These are phyloP conservation scores for Gymnosoma rotundatum DNA, from an alignment of 2,888 invertebrate genomes.

Conservation along the genomic window DNA sequence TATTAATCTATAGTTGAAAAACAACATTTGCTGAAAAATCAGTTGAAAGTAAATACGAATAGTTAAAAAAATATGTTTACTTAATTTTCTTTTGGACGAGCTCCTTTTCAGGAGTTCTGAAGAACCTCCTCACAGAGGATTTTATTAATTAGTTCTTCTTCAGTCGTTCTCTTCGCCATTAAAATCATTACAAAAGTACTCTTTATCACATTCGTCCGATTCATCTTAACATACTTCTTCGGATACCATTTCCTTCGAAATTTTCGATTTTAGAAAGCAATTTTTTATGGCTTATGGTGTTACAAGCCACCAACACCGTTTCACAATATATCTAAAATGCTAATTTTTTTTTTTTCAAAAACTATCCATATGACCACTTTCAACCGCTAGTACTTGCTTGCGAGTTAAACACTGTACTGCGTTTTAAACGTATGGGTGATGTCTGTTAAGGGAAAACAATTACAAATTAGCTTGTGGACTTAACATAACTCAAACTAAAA, in stretches of 20 bases:
- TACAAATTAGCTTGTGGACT: background rate
- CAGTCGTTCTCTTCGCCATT: background rate
- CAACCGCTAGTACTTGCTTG: slow-evolving; percentile 13
- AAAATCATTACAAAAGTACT: too few relatives aligned
- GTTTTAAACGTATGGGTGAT: background rate
- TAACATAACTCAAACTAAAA: background rate
- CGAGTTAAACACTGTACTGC: slow-evolving; percentile 27
- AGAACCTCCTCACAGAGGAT: slow-evolving; percentile 5
- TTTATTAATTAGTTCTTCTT: slow-evolving; percentile 9
- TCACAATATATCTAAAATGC: background rate
- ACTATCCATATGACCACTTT: slow-evolving; percentile 28
- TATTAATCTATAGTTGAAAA: slow-evolving; percentile 20
- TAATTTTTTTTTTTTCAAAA: slow-evolving; percentile 8
- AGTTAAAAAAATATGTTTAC: slow-evolving; percentile 16
- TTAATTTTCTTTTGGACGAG: slow-evolving; percentile 7
- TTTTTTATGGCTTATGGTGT: background rate
- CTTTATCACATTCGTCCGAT: background rate
- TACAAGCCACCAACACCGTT: slow-evolving; percentile 5
- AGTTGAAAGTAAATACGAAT: slow-evolving; percentile 3
- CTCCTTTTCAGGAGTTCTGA: slow-evolving; percentile 11
- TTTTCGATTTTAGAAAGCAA: background rate
- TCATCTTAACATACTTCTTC: slow-evolving; percentile 9
- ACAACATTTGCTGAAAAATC: slow-evolving; percentile 14
- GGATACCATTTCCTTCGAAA: background rate
- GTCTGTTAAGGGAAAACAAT: background rate